A percentile compares a stretch with the other conserved stretches of the same genome.
Evolutionary conservation across 1,140 invertebrate species (phyloP).

Genomic region (Drusus annulatus): DNA sequence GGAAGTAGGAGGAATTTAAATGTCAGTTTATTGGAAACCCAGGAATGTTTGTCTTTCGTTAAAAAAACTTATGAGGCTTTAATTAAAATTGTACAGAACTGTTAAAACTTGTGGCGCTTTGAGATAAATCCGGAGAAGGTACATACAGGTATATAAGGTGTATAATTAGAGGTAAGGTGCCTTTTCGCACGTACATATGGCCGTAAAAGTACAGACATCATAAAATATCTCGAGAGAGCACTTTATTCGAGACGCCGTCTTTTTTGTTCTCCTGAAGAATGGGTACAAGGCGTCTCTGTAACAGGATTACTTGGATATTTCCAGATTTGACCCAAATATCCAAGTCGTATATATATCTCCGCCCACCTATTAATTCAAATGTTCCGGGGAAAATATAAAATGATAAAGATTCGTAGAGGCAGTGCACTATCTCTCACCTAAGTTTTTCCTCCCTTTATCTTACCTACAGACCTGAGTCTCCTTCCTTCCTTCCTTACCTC

Average conservation of each 20-base stretch:
- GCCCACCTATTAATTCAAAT: constrained; percentile 55
- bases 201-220: constrained; percentile 39
- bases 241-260: constrained; percentile 28
- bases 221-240: constrained; percentile 34
- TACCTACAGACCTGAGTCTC: constrained; percentile 45
- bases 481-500: constrained; percentile 3
- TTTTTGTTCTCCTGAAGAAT: constrained; percentile 46
- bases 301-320: constrained; percentile 46
- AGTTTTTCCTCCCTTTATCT: constrained; percentile 58
- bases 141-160: not conserved
- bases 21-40: too few species aligned
- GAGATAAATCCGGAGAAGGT: constrained; percentile 16
- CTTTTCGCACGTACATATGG: constrained; percentile 10
- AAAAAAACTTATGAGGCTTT: too few species aligned
- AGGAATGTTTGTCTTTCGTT: too few species aligned
- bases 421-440: constrained; percentile 59
- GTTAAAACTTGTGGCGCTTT: not conserved
- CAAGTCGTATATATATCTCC: constrained; percentile 37
- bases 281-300: constrained; percentile 46
- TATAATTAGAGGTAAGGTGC: not conserved
- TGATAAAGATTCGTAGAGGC: constrained; percentile 52
- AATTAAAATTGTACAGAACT: too few species aligned
- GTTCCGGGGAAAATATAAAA: constrained; percentile 51
- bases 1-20: too few species aligned
- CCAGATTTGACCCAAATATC: constrained; percentile 57